phyloP scores from a whole-genome alignment of 2,797 vertebrate species.

The Pseudopleuronectes americanus region DNA sequence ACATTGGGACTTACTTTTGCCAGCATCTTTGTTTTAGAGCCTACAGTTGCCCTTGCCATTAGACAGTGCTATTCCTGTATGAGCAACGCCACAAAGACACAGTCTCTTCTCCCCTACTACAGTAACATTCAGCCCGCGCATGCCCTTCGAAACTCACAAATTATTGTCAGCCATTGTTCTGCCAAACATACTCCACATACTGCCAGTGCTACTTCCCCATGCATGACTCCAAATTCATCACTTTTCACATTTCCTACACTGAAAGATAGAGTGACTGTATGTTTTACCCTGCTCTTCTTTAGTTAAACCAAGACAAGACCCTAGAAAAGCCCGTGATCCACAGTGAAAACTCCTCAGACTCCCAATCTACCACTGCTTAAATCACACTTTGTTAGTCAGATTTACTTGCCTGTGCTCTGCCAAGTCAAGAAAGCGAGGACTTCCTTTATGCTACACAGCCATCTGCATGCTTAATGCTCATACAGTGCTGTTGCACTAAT shows the following conservation, averaged over 20 bases:
- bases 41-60: slow-evolving; percentile 11
- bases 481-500: slow-evolving; percentile 30
- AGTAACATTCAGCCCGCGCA: slow-evolving; percentile 6
- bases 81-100: neutral
- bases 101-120: too few species aligned
- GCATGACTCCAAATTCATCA: too few species aligned
- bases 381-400: slow-evolving; percentile 49
- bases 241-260: neutral
- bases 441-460: slow-evolving; percentile 26
- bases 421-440: slow-evolving; percentile 24
- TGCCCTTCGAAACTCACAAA: too few species aligned
- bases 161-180: neutral
- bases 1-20: too few species aligned
- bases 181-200: neutral
- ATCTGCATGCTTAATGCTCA: slow-evolving; percentile 5
- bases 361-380: slow-evolving; percentile 19
- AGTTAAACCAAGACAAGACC: slow-evolving; percentile 35
- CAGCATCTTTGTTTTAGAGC: neutral
- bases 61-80: slow-evolving; percentile 30
- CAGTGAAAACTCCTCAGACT: slow-evolving; percentile 32
- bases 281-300: slow-evolving; percentile 2
- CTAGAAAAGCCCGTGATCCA: slow-evolving; percentile 40
- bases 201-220: too few species aligned
- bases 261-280: neutral
- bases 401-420: slow-evolving; percentile 25